Evolutionary conservation across 2,888 invertebrate species (phyloP).

Genomic region (Caenorhabditis sp.): DNA sequence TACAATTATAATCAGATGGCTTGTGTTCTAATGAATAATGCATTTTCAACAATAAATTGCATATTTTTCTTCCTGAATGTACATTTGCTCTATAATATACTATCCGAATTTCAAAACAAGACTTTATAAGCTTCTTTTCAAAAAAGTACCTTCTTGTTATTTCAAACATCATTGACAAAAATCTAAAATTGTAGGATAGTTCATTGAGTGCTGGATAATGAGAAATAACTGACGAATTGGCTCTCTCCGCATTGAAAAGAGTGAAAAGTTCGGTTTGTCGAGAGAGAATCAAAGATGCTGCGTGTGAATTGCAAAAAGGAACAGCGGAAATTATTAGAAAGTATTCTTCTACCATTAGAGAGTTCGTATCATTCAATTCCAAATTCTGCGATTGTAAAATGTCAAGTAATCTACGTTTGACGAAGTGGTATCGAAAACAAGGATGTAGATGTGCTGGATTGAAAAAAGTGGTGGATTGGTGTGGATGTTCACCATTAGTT

Average conservation of each 20-base stretch:
- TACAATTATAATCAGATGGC: not conserved
- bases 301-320: constrained; percentile 51
- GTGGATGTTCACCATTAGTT: constrained; percentile 97
- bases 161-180: not conserved
- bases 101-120: constrained; percentile 1
- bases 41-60: constrained; percentile 3
- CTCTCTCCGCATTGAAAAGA: constrained; percentile 52
- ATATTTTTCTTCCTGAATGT: constrained; percentile 35
- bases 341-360: constrained; percentile 73
- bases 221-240: constrained; percentile 38
- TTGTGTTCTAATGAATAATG: not conserved
- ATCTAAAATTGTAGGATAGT: not conserved
- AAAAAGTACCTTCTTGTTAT: not conserved
- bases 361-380: constrained; percentile 95
- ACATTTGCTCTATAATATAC: constrained; percentile 25
- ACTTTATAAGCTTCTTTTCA: not conserved
- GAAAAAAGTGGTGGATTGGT: constrained; percentile 88
- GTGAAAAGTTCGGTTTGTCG: constrained; percentile 53
- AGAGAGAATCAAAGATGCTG: constrained; percentile 33
- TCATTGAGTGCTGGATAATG: constrained; percentile 9
- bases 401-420: constrained; percentile 95
- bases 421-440: constrained; percentile 92
- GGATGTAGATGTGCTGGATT: constrained; percentile 85
- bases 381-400: constrained; percentile 87
- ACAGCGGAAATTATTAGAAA: constrained; percentile 53